Percentiles rank a stretch among this genome's conserved stretches.
phyloP scores from a whole-genome alignment of 1,140 invertebrate species.

The Zelostemma sp. region DNA sequence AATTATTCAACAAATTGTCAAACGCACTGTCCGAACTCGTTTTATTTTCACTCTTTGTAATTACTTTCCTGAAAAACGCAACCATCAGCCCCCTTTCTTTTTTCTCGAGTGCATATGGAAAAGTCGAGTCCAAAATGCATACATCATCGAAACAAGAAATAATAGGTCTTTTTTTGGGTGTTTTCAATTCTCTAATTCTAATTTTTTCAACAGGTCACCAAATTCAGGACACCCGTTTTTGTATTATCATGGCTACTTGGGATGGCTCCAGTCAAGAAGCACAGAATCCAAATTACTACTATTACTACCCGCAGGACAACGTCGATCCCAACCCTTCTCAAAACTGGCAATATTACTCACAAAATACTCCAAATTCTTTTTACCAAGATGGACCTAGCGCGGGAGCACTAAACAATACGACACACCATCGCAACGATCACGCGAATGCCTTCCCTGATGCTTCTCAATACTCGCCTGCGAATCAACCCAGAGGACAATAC shows the following conservation, averaged over 20 bases:
- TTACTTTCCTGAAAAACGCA: too few relatives aligned
- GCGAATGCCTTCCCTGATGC: neutral
- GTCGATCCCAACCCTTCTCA: conserved; percentile 21
- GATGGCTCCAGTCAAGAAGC: conserved; percentile 60
- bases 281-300: conserved; percentile 56
- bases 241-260: conserved; percentile 63
- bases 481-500: conserved; percentile 8
- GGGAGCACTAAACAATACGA: conserved; percentile 30
- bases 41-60: too few relatives aligned
- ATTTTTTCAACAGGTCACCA: neutral
- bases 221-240: too few relatives aligned
- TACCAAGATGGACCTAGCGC: conserved; percentile 14
- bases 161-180: too few relatives aligned
- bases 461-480: conserved; percentile 28
- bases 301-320: conserved; percentile 40
- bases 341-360: conserved; percentile 50
- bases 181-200: too few relatives aligned
- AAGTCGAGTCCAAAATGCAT: too few relatives aligned
- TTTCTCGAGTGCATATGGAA: too few relatives aligned
- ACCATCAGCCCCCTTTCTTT: too few relatives aligned
- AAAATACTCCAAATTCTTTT: conserved; percentile 27
- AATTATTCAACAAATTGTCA: too few relatives aligned
- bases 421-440: conserved; percentile 17
- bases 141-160: too few relatives aligned
- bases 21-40: too few relatives aligned